A percentile compares a stretch with the other conserved stretches of the same genome.
These are phyloP conservation scores for Eumacrocentrus americanus DNA, from an alignment of 2,888 invertebrate species.

Conservation along the genomic window DNA sequence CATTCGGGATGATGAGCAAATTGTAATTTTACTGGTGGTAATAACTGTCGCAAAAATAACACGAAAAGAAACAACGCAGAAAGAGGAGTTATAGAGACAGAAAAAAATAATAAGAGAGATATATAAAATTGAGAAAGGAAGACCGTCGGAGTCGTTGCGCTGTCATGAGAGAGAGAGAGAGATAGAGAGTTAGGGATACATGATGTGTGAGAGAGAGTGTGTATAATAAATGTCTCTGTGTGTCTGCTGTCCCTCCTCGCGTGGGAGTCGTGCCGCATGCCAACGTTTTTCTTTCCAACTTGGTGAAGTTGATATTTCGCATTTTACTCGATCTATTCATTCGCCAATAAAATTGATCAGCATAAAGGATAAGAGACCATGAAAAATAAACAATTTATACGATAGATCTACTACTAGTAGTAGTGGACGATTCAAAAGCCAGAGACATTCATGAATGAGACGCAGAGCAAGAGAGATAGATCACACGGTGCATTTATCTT, in stretches of 20 bases:
- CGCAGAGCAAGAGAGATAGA: neutral
- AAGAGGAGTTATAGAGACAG: no score
- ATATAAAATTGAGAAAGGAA: neutral
- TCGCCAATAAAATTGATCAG: neutral
- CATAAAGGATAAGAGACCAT: neutral
- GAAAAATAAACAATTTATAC: neutral
- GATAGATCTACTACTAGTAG: neutral
- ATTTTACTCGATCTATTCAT: constrained; percentile 3
- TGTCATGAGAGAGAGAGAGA: constrained; percentile 15
- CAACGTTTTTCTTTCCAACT: constrained; percentile 39
- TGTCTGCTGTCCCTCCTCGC: constrained; percentile 22
- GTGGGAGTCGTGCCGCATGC: constrained; percentile 45
- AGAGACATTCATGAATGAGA: neutral
- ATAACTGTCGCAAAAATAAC: neutral
- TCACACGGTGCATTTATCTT: constrained; percentile 11
- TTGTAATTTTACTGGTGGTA: neutral
- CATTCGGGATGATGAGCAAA: neutral
- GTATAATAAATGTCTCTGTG: neutral
- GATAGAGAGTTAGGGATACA: no score
- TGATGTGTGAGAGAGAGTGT: constrained; percentile 4
- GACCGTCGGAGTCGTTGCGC: neutral
- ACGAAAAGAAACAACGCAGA: no score
- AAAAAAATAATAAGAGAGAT: neutral
- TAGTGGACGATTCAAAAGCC: no score
- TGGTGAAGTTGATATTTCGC: constrained; percentile 22